Base-by-base conservation (phyloP, 2,113 vertebrate species). In the Prionailurus bengalensis region DNA sequence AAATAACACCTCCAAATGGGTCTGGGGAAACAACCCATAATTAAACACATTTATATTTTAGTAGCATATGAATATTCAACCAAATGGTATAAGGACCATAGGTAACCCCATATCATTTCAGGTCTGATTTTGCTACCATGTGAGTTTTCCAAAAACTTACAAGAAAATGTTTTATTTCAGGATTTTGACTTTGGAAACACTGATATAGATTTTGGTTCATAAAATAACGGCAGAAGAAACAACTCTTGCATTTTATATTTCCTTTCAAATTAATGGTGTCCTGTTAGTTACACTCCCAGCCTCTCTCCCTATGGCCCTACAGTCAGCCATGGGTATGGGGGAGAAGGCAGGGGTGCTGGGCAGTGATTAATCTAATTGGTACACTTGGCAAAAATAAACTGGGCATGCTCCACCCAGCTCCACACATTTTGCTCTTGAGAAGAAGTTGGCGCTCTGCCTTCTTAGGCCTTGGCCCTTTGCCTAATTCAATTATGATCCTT, bases 31-130 rank as follows among this genome's bases (percentile, higher is more conserved):
- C 11, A 85, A 23, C n/a, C 33, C 31, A 58, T 86, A 94, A 87
- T 91, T 36, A 92, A 53, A 82, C 23, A 95, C 27, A 71, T 61
- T 80, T 71, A 81, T 58, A 82, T 81, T 82, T 92, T 82, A 55
- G 27, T 66, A 29, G 39, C 16, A 68, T 36, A 45, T 42, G 5
- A 39, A 48, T 91, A 86, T 66, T 81, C 19, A 91, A 76, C 17
- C 4, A 87, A 51, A 89, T 63, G 25, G 12, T 23, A 89, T 74
- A 87, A 79, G 85, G 63, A 71, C 42, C 13, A 70, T 33, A 79
- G 15, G 51, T 58, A 89, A 83, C 17, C 10, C 70, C 23, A 13
- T 39, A 39, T 71, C 61, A 80, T 65, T 71, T 66, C 31, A 45
- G 87, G n/a, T 31, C 36, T 86, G 36, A 58, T 96, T 87, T 84